phyloP scores from a whole-genome alignment of 1,140 invertebrate genomes.

The Acromyrmex heyeri region DNA sequence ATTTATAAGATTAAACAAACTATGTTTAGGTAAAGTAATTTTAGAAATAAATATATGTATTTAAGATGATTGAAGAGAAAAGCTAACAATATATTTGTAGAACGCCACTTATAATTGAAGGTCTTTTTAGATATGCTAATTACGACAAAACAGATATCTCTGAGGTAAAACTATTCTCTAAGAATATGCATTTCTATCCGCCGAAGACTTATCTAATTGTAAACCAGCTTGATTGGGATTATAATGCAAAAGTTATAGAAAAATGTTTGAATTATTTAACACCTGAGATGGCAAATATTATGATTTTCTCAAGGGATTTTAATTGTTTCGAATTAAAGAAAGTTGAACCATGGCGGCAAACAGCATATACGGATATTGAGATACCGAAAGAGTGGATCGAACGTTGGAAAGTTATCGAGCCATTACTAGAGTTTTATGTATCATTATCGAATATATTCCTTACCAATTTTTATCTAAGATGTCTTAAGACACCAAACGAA shows the following conservation, averaged over 20 bases:
- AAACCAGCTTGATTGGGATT: conserved; percentile 92
- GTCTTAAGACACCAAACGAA: conserved; percentile 80
- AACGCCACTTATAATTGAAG: neutral
- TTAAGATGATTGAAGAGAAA: neutral
- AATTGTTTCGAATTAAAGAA: conserved; percentile 88
- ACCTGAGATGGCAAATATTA: conserved; percentile 92
- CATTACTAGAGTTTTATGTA: conserved; percentile 88
- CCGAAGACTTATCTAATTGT: conserved; percentile 93
- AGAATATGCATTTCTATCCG: conserved; percentile 93
- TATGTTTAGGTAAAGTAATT: conserved; percentile 86
- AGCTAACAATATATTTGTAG: neutral
- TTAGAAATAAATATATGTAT: neutral
- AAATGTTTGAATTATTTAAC: conserved; percentile 89
- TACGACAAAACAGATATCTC: conserved; percentile 88
- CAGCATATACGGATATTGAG: conserved; percentile 88
- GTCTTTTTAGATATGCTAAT: conserved; percentile 87
- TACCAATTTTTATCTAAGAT: conserved; percentile 91
- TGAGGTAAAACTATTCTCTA: conserved; percentile 90
- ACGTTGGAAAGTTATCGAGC: conserved; percentile 88
- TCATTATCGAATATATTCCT: conserved; percentile 95
- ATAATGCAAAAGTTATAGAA: conserved; percentile 91
- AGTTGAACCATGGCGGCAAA: conserved; percentile 91
- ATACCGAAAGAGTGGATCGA: conserved; percentile 88
- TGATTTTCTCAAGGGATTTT: conserved; percentile 89
- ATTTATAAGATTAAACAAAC: conserved; percentile 90